Conservation (phyloP, 1,140 invertebrate species). For the Megalopta genalis region DNA sequence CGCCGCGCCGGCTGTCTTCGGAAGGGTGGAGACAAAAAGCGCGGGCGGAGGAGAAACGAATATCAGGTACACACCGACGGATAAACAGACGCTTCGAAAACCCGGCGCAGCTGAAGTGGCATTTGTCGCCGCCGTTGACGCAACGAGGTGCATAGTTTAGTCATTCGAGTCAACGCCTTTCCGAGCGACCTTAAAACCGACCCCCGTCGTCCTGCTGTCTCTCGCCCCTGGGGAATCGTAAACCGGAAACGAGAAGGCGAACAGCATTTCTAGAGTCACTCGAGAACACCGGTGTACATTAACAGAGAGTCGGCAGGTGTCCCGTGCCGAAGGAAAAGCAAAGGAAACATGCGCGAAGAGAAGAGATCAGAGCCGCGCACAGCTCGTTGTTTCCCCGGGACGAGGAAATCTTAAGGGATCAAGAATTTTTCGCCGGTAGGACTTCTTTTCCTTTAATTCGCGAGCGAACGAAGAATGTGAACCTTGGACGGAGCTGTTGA, state of each 20-base stretch:
- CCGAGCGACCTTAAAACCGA: not conserved
- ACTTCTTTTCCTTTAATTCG: too few relatives aligned
- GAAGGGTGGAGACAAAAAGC: not conserved
- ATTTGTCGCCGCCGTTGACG: not conserved
- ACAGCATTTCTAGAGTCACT: not conserved
- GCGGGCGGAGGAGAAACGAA: not conserved
- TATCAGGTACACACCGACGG: not conserved
- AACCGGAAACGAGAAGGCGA: not conserved
- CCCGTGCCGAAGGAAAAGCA: too few relatives aligned
- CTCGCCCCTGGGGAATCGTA: not conserved
- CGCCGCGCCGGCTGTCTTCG: not conserved
- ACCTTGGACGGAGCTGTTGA: too few relatives aligned
- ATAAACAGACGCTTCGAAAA: not conserved
- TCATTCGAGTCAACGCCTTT: slow-evolving; percentile 7
- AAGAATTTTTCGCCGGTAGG: too few relatives aligned
- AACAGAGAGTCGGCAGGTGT: slow-evolving; percentile 4
- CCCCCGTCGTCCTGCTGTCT: not conserved
- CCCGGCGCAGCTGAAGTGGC: not conserved
- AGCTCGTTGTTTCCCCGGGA: too few relatives aligned
- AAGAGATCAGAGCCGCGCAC: not conserved
- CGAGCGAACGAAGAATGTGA: too few relatives aligned
- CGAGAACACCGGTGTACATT: not conserved
- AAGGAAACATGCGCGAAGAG: not conserved
- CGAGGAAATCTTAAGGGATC: not conserved
- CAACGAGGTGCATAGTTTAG: slow-evolving; percentile 1